Evolutionary conservation across 2,797 vertebrate genomes (phyloP).

Genomic region (Amniataba percoides): DNA sequence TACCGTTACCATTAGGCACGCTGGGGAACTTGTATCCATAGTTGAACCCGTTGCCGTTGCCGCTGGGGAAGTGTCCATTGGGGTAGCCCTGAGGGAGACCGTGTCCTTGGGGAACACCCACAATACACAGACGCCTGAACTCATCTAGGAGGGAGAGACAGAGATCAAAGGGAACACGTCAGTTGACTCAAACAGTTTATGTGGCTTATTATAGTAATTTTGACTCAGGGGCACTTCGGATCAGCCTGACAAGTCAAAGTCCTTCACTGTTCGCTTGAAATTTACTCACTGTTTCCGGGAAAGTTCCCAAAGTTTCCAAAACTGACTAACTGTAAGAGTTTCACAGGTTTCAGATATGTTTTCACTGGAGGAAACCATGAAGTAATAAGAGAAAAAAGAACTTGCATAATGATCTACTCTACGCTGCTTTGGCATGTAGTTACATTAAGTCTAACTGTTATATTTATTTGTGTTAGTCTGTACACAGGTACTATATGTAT

Average conservation of each 20-base stretch:
- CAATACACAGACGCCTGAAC: constrained; percentile 90
- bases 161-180: constrained; percentile 29
- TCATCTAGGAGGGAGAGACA: constrained; percentile 85
- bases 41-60: constrained; percentile 73
- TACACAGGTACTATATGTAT: neutral
- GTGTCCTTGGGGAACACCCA: constrained; percentile 88
- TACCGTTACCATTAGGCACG: constrained; percentile 70
- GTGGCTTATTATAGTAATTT: neutral
- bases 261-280: neutral
- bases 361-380: constrained; percentile 20
- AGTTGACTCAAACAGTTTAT: constrained; percentile 18
- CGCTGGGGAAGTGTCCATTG: constrained; percentile 74
- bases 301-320: constrained; percentile 7
- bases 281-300: constrained; percentile 17
- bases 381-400: constrained; percentile 7
- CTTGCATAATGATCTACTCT: neutral
- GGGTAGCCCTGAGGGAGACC: constrained; percentile 82
- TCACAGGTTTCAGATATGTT: constrained; percentile 26
- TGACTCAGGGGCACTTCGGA: neutral
- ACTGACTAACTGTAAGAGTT: constrained; percentile 9
- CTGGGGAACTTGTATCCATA: constrained; percentile 76
- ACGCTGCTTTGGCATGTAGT: neutral
- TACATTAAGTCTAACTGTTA: neutral
- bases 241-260: neutral
- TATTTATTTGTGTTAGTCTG: neutral